Percentiles rank a stretch among this genome's conserved stretches.
These are phyloP conservation scores for Limnothrissa miodon DNA, from an alignment of 2,113 vertebrate species.

Conservation along the genomic window DNA sequence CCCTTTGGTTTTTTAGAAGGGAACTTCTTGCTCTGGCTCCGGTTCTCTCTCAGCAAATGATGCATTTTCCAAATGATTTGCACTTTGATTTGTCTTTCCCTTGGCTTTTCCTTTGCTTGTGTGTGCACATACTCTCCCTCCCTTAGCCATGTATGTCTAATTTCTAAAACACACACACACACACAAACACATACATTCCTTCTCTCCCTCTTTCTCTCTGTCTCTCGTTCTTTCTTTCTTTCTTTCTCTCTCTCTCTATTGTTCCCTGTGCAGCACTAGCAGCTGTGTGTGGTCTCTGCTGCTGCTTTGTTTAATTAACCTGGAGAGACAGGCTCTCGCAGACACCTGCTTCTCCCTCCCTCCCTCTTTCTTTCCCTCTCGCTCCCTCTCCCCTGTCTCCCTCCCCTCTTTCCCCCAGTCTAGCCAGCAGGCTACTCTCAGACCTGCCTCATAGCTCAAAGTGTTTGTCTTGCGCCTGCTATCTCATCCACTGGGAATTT, in stretches of 20 bases:
- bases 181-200: background rate
- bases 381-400: background rate
- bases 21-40: no score
- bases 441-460: background rate
- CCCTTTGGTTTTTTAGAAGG: no score
- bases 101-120: background rate
- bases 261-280: constrained; percentile 11
- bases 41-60: no score
- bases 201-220: background rate
- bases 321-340: constrained; percentile 3
- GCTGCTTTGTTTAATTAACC: constrained; percentile 35
- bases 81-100: no score
- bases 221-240: background rate
- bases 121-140: background rate
- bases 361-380: background rate
- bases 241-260: background rate
- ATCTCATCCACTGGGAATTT: background rate
- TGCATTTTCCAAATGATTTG: no score
- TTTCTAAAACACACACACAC: no score
- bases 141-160: background rate
- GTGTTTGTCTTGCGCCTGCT: constrained; percentile 32
- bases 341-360: constrained; percentile 10
- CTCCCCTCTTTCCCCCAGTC: background rate
- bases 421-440: background rate
- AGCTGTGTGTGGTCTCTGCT: constrained; percentile 42